Evolutionary conservation across 2,888 invertebrate genomes (phyloP), one percentile per base, ranked within the genome.

Genomic region (Dryomyza anilis): DNA sequence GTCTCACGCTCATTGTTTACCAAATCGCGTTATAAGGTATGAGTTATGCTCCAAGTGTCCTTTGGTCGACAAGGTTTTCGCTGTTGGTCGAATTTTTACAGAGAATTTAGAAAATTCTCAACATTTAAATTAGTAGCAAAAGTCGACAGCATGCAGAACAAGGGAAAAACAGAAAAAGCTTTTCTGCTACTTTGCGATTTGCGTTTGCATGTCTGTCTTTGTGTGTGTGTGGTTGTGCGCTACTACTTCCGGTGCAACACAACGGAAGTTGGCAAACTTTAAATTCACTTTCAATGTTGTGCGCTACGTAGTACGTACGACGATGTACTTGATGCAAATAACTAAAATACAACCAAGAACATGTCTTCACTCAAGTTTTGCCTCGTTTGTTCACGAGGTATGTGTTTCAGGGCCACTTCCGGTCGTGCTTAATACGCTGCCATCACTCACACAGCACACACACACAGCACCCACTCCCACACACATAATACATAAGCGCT

Each of bases 271-370:
- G 23, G 55, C 36, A 33, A 55, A 55, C 21, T 55, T 55, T 10
- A 33, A 55, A 36, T 55, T 55, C n/a, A 55, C 33, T 36, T 55
- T 55, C 55, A 36, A 55, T 23, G 33, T 36, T 21, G 19, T 55
- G 6, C 33, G 33, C 33, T 33, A 33, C 7, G 33, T 33, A 8
- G 12, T 12, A 33, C 6, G 33, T 8, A 33, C 33, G 6, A 33
- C 12, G 33, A 12, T 33, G 7, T 6, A 7, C 3, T n/a, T 3
- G 39, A 7, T n/a, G n/a, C 14, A 12, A 39, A 39, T 3, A 39
- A 7, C 39, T 14, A 39, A 3, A 2, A 39, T 39, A 2, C 7
- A 39, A 39, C 3, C n/a, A 19, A 45, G 2, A 45, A 45, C 19
- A 19, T 33, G 33, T 33, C 33, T 7, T 33, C 33, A 33, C n/a